Conservation (phyloP, 2,113 vertebrate genomes). For the Eleginops maclovinus region DNA sequence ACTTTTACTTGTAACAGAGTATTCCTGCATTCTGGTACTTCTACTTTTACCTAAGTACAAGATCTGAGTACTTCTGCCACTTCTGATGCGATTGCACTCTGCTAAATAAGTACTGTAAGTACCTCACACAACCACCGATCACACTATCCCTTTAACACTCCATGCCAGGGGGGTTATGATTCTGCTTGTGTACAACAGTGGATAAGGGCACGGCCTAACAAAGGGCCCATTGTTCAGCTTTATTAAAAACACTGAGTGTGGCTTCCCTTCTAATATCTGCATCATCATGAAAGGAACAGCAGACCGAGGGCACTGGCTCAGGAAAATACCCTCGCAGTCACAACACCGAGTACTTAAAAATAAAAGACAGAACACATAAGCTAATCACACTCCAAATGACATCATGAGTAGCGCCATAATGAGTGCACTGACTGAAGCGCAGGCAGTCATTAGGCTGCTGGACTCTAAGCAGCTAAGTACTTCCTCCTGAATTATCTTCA, state of each 20-base stretch:
- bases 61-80: too few species aligned
- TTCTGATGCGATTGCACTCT: too few species aligned
- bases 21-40: too few species aligned
- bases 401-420: slow-evolving; percentile 32
- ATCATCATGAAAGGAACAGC: slow-evolving; percentile 34
- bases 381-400: slow-evolving; percentile 52
- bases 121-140: too few species aligned
- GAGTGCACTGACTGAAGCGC: slow-evolving; percentile 38
- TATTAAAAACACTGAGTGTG: slow-evolving; percentile 61
- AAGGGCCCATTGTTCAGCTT: slow-evolving; percentile 70
- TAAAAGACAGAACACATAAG: slow-evolving; percentile 35
- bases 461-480: slow-evolving; percentile 44
- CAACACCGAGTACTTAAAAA: slow-evolving; percentile 16
- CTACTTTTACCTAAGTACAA: too few species aligned
- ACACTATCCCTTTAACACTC: background rate
- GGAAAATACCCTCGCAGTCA: slow-evolving; percentile 37
- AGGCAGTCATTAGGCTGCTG: slow-evolving; percentile 46
- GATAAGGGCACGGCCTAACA: slow-evolving; percentile 53
- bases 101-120: too few species aligned
- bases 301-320: slow-evolving; percentile 6
- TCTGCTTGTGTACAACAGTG: slow-evolving; percentile 24
- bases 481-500: slow-evolving; percentile 60
- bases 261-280: slow-evolving; percentile 64
- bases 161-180: slow-evolving; percentile 18
- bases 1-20: too few species aligned